Evolutionary conservation across 1,140 invertebrate species (phyloP).

Genomic region (Drosophila pectinifera): DNA sequence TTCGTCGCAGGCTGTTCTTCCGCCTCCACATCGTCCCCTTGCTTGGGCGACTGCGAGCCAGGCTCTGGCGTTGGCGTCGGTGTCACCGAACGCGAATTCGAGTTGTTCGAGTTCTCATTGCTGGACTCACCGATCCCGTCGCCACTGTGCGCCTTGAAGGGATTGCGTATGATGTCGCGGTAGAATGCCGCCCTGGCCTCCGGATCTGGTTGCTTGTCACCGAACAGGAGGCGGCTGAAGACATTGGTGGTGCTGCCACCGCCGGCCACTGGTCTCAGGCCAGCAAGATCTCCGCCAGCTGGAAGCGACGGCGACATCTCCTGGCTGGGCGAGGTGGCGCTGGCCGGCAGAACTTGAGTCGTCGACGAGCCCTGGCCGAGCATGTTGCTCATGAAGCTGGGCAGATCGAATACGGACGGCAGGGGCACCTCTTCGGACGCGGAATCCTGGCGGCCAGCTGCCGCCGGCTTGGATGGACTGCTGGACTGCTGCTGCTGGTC

Average conservation of each 20-base stretch:
- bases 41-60: slow-evolving; percentile 65
- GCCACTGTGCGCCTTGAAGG: slow-evolving; percentile 57
- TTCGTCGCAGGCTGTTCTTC: background rate
- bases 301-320: slow-evolving; percentile 1
- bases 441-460: slow-evolving; percentile 15
- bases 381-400: slow-evolving; percentile 73
- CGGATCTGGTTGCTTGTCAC: slow-evolving; percentile 38
- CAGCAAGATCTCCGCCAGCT: background rate
- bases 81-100: slow-evolving; percentile 66
- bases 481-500: background rate
- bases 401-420: slow-evolving; percentile 70
- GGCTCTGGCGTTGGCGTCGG: slow-evolving; percentile 67
- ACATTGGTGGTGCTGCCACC: background rate
- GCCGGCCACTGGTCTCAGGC: background rate
- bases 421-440: slow-evolving; percentile 28
- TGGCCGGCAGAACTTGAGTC: slow-evolving; percentile 13
- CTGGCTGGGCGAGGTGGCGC: slow-evolving; percentile 20
- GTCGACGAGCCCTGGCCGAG: slow-evolving; percentile 19
- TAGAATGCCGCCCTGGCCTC: slow-evolving; percentile 56
- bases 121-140: slow-evolving; percentile 36
- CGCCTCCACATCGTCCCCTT: slow-evolving; percentile 1
- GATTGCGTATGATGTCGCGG: slow-evolving; percentile 67
- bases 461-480: background rate
- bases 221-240: slow-evolving; percentile 47
- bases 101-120: slow-evolving; percentile 55